These are phyloP conservation scores for Drosophila melanica DNA, from an alignment of 1,140 invertebrate species.

Conservation along the genomic window DNA sequence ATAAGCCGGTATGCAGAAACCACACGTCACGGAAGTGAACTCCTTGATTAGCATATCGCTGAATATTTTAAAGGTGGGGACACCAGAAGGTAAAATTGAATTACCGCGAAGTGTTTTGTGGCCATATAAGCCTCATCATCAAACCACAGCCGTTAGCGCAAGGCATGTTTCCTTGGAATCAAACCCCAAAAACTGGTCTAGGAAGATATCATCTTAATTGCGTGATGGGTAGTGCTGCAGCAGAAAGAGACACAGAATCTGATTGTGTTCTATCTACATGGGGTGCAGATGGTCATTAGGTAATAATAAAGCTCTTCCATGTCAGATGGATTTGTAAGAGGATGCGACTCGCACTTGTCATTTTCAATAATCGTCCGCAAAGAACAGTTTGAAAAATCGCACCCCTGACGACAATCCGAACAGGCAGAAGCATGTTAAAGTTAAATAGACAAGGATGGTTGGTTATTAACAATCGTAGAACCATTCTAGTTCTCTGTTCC, in stretches of 20 bases:
- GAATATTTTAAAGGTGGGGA: neutral
- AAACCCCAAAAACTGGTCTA: slow-evolving; percentile 23
- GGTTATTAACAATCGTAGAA: neutral
- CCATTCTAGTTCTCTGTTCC: too few relatives aligned
- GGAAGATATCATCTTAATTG: slow-evolving; percentile 48
- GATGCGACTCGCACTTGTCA: slow-evolving; percentile 37
- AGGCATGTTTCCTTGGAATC: slow-evolving; percentile 19
- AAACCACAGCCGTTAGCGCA: slow-evolving; percentile 35
- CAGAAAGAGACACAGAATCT: slow-evolving; percentile 2
- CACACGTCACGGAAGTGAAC: neutral
- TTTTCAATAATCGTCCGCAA: slow-evolving; percentile 52
- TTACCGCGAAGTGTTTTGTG: slow-evolving; percentile 23
- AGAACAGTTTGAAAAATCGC: slow-evolving; percentile 17
- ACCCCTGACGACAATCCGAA: neutral
- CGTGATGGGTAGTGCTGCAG: slow-evolving; percentile 5
- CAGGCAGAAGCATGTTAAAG: neutral
- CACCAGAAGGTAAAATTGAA: neutral
- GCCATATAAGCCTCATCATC: slow-evolving; percentile 29
- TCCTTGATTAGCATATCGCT: slow-evolving; percentile 34
- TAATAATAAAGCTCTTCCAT: slow-evolving; percentile 19
- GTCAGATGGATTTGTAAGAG: slow-evolving; percentile 11
- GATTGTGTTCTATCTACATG: slow-evolving; percentile 11
- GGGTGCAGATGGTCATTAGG: slow-evolving; percentile 16
- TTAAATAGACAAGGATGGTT: slow-evolving; percentile 4
- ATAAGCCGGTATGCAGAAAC: neutral